Percentiles rank a stretch among this genome's conserved stretches.
Conservation (phyloP, 2,888 invertebrate species). For the Geophilus truncorum region DNA sequence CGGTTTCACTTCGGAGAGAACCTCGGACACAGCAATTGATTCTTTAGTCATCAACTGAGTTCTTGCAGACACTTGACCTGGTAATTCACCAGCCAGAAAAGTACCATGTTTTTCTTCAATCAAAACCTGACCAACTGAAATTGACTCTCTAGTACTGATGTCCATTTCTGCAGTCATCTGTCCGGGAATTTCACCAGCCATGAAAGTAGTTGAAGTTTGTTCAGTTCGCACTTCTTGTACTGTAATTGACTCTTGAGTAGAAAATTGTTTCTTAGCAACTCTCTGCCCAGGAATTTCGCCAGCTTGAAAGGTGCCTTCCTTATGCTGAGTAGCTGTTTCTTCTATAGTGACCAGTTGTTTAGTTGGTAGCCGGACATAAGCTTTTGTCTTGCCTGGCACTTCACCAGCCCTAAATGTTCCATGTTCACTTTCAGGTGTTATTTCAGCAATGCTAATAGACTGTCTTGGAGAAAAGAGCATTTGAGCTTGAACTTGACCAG, state of each 20-base stretch:
- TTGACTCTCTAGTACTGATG: constrained; percentile 40
- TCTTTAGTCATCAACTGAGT: constrained; percentile 21
- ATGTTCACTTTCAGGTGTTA: constrained; percentile 41
- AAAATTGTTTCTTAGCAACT: constrained; percentile 29
- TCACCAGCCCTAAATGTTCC: constrained; percentile 29
- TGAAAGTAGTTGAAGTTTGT: neutral
- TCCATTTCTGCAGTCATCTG: constrained; percentile 16
- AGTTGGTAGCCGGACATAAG: constrained; percentile 37
- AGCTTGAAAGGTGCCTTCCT: constrained; percentile 34
- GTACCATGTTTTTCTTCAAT: constrained; percentile 49
- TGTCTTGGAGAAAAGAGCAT: constrained; percentile 54
- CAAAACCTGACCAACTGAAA: constrained; percentile 41
- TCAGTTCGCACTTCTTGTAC: constrained; percentile 36
- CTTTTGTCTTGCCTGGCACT: constrained; percentile 33
- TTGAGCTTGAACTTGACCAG: constrained; percentile 26
- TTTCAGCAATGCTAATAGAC: constrained; percentile 58
- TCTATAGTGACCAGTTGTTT: constrained; percentile 40
- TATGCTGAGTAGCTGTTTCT: constrained; percentile 38
- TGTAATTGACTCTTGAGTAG: constrained; percentile 37
- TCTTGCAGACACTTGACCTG: constrained; percentile 29
- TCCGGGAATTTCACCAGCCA: constrained; percentile 29
- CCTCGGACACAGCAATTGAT: constrained; percentile 26
- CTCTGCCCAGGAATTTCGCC: constrained; percentile 28
- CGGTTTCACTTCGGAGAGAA: constrained; percentile 23
- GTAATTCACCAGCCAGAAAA: constrained; percentile 49